Evolutionary conservation across 2,113 vertebrate species (phyloP).

Genomic region (Azemiops feae): DNA sequence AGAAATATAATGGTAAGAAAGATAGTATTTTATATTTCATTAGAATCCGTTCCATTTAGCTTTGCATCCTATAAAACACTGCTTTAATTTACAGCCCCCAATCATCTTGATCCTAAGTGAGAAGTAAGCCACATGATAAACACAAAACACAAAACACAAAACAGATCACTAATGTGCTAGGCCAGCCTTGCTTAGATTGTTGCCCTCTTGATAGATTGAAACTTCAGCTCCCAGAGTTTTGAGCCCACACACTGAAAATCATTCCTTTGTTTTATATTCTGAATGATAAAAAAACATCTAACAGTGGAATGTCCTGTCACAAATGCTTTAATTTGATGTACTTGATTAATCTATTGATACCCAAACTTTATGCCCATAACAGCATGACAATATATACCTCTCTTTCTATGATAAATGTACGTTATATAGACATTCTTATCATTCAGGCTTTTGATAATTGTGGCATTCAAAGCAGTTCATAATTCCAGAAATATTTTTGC

Average conservation of each 20-base stretch:
- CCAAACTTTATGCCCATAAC: not conserved
- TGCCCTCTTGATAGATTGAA: not conserved
- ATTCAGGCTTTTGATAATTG: not conserved
- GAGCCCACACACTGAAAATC: not conserved
- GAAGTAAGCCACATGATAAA: not conserved
- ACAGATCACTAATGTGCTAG: not conserved
- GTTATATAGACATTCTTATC: not conserved
- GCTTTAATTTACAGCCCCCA: conserved; percentile 37
- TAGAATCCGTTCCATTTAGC: conserved; percentile 30
- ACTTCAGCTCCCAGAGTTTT: not conserved
- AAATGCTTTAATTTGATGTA: not conserved
- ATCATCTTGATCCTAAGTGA: conserved; percentile 9
- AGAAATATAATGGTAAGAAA: not conserved
- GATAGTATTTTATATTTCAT: not conserved
- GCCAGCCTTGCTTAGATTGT: not conserved
- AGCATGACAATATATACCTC: not conserved
- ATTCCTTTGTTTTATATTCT: not conserved
- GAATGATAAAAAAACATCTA: not conserved
- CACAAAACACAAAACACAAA: too few species aligned
- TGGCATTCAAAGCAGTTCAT: not conserved
- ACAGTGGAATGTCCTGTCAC: not conserved
- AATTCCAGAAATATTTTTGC: not conserved
- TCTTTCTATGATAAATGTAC: not conserved
- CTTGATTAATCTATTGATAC: not conserved
- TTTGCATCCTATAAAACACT: not conserved